Evolutionary conservation across 2,113 vertebrate genomes (phyloP).

Genomic region (Oophaga pumilio): DNA sequence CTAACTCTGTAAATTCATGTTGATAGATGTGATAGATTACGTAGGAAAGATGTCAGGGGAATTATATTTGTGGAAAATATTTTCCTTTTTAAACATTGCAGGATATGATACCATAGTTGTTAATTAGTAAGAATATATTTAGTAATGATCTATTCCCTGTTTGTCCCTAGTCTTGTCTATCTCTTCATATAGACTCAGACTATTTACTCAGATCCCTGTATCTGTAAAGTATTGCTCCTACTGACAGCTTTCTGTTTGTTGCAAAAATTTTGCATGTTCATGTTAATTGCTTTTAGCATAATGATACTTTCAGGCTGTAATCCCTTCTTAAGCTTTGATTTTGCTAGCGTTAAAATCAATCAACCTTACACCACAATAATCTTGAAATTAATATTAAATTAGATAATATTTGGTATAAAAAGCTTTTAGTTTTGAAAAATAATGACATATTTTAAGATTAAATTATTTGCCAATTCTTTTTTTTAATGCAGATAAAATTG

Average conservation of each 20-base stretch:
- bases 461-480: slow-evolving; percentile 13
- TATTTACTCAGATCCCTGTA: background rate
- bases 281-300: slow-evolving; percentile 27
- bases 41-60: background rate
- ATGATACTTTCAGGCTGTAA: slow-evolving; percentile 7
- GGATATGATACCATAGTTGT: background rate
- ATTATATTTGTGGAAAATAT: background rate
- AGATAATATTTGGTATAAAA: background rate
- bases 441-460: background rate
- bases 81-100: background rate
- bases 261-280: background rate
- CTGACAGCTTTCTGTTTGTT: slow-evolving; percentile 8
- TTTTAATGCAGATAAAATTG: slow-evolving; percentile 25
- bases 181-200: background rate
- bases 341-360: slow-evolving; percentile 29
- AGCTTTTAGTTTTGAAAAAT: slow-evolving; percentile 12
- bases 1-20: background rate
- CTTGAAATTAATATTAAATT: slow-evolving; percentile 37
- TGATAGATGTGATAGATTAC: background rate
- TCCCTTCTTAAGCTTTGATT: slow-evolving; percentile 25
- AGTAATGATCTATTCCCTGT: background rate
- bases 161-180: background rate
- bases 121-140: slow-evolving; percentile 12
- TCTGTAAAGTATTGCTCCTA: background rate
- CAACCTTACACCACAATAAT: slow-evolving; percentile 18